These are phyloP conservation scores for Physocephala rufipes DNA, from an alignment of 2,888 invertebrate species.

Conservation along the genomic window DNA sequence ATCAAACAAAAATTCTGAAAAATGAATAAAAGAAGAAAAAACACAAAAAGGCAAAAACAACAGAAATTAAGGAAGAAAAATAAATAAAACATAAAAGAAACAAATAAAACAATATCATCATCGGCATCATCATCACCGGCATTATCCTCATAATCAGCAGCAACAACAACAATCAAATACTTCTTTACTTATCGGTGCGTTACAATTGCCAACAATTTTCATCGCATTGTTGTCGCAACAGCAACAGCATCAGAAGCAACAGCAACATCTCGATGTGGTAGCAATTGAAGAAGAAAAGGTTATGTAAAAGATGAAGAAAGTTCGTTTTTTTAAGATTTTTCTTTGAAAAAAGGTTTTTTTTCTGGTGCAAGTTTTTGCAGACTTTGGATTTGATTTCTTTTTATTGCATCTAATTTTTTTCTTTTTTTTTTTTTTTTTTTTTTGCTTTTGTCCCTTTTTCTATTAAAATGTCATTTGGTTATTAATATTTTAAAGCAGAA, in stretches of 20 bases:
- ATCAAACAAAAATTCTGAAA: too few relatives aligned
- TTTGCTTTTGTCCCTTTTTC: conserved; percentile 37
- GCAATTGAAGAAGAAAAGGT: not conserved
- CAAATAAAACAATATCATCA: not conserved
- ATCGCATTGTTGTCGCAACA: conserved; percentile 9
- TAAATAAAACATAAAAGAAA: too few relatives aligned
- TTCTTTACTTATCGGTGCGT: conserved; percentile 16
- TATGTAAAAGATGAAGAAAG: not conserved
- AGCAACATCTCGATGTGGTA: not conserved
- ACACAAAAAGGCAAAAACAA: too few relatives aligned
- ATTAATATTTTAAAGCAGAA: too few relatives aligned
- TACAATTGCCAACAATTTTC: conserved; percentile 25
- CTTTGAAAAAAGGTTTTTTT: conserved; percentile 10
- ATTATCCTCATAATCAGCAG: too few relatives aligned
- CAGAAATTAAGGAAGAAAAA: too few relatives aligned
- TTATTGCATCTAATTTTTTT: conserved; percentile 36
- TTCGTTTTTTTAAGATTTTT: conserved; percentile 23
- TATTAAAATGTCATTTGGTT: conserved; percentile 34
- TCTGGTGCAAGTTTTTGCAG: not conserved
- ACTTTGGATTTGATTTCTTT: conserved; percentile 34
- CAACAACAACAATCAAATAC: not conserved
- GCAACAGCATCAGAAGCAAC: not conserved
- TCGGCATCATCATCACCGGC: not conserved
- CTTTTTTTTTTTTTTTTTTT: conserved; percentile 31
- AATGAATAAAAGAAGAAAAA: too few relatives aligned